These are phyloP conservation scores for Phataginus tetradactyla DNA, from an alignment of 2,797 vertebrate genomes.

Conservation along the genomic window DNA sequence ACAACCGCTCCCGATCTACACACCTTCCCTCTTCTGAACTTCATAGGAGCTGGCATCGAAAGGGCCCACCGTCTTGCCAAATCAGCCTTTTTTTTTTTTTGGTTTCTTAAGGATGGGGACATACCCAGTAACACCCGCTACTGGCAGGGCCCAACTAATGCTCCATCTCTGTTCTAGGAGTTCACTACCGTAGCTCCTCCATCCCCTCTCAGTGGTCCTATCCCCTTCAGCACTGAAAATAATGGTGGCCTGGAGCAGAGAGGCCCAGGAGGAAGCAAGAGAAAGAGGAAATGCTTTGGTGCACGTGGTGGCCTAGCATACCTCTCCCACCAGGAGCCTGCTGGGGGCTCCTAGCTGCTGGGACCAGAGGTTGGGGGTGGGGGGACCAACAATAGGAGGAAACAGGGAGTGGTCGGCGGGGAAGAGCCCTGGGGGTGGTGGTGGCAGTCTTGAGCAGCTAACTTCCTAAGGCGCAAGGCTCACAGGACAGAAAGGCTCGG, in stretches of 20 bases:
- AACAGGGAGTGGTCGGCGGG: slow-evolving; percentile 42
- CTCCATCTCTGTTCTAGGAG: slow-evolving; percentile 34
- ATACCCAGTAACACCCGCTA: background rate
- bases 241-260: background rate
- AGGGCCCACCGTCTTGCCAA: background rate
- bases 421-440: background rate
- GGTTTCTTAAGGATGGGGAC: background rate
- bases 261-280: background rate
- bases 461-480: slow-evolving; percentile 66
- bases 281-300: background rate
- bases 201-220: slow-evolving; percentile 13
- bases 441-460: background rate
- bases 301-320: background rate
- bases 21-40: background rate
- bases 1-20: background rate
- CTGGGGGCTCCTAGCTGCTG: background rate
- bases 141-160: background rate
- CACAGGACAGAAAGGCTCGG: slow-evolving; percentile 5
- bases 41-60: background rate
- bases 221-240: slow-evolving; percentile 69
- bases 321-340: background rate
- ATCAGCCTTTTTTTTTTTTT: background rate
- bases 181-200: background rate
- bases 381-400: slow-evolving; percentile 73
- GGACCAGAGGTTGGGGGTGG: background rate